Evolutionary conservation across 2,888 invertebrate species (phyloP), one percentile per base, ranked within the genome.

Genomic region (Tyria jacobaeae): DNA sequence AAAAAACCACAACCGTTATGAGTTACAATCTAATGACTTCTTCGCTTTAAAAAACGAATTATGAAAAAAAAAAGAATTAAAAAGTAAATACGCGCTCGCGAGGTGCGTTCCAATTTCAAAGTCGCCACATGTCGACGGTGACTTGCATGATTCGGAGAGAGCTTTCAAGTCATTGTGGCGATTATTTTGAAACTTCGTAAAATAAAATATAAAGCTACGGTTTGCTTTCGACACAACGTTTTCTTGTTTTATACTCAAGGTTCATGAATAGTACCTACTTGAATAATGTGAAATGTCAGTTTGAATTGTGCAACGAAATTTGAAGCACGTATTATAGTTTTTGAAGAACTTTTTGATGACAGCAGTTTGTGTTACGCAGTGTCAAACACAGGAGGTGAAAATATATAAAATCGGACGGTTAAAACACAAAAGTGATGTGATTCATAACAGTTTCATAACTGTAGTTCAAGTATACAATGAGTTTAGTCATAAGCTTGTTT

Each of bases 71-170:
- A 84, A 80, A 75, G 79, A 80, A 79, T 79, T 81, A 78, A 85
- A 88, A 88, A 88, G 85, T 83, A 89, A 87, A 89, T 80, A 87
- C 80, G 82, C 82, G 83, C 84, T 82, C 78, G 80, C 77, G 79
- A 80, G 75, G 76, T 81, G 82, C 82, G 84, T 88, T 89, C 87
- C 88, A 88, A 89, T 87, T 89, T 87, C 81, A 82, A 79, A 82
- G 88, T 86, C 84, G 86, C 87, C 93, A 91, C 89, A 92, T 93
- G 93, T 89, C 89, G 87, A 75, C 84, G 67, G 83, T 93, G 93
- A 93, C 93, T 93, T 88, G 93, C 92, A 82, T 76, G 68, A 65
- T 71, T 79, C 48, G 57, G 62, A 62, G 69, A 71, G 74, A 69
- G 77, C 75, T 69, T 71, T 76, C 66, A 71, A 62, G 64, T 68